Base-by-base conservation (phyloP, 2,888 invertebrate genomes). In the Drosophila testacea region DNA sequence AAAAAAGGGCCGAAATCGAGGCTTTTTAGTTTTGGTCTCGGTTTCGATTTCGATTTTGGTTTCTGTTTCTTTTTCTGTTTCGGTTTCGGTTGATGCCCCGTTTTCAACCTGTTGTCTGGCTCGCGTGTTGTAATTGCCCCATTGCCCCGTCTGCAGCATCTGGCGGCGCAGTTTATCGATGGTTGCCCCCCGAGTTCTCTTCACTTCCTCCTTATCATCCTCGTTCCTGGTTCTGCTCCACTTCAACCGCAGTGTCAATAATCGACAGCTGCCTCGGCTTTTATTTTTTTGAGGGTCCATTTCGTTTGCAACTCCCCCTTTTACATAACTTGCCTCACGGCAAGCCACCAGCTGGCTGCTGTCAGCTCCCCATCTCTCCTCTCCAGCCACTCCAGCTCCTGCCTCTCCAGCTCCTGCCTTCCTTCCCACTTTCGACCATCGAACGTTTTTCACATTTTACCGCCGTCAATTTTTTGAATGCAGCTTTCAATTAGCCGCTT, bases 81-180 rank as follows among this genome's bases (percentile, higher is more conserved):
- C 57, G 69, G 66, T 46, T 59, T 61, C 67, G 47, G 47, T 56
- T 60, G 42, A 51, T 39, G 36, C 50, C 63, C 51, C 27, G 46
- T 41, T 38, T 65, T 65, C 68, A 80, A 82, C 82, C 80, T 82
- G 84, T 81, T 84, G 80, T 73, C 77, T 72, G 84, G 73, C 69
- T 87, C 88, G 87, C 87, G 88, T 85, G 83, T 88, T 85, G 84
- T 85, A 84, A 84, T 84, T 88, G 84, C 85, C 83, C 78, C 77
- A 87, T 84, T 72, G 84, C 77, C 70, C 69, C 68, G 69, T 79
- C 79, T 76, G 85, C 68, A 78, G 82, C 87, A 87, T 74, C 83
- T 84, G 87, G 72, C 76, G 76, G 87, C 78, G 54, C 86, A 81
- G 77, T 83, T 83, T 81, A 83, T 86, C 81, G 83, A 72, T 78